Percentiles rank a stretch among this genome's conserved stretches.
These are phyloP conservation scores for Vulpes lagopus DNA, from an alignment of 2,113 vertebrate genomes.

Conservation along the genomic window DNA sequence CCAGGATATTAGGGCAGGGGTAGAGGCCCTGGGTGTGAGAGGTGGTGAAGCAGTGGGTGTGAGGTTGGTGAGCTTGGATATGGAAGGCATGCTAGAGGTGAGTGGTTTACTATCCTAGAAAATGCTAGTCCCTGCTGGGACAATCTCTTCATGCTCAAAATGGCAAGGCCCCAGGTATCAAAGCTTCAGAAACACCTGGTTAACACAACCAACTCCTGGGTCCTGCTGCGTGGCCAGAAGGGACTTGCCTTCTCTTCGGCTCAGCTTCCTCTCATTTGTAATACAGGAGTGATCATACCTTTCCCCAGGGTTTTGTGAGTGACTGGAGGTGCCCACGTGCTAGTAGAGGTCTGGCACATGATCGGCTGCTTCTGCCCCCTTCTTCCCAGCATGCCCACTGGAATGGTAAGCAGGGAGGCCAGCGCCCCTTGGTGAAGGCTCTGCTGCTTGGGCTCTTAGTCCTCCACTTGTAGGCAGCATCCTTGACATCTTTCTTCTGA, in stretches of 20 bases:
- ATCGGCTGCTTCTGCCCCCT: neutral
- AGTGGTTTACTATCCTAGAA: too few relatives aligned
- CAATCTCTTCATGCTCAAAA: neutral
- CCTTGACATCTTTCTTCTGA: neutral
- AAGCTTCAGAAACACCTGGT: neutral
- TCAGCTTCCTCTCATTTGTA: neutral
- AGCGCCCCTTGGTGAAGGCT: neutral
- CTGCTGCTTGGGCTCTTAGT: neutral
- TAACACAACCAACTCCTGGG: neutral
- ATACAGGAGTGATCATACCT: neutral
- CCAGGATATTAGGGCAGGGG: neutral
- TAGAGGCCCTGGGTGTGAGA: neutral
- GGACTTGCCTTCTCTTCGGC: neutral
- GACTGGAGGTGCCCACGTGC: neutral
- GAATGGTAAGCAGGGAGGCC: neutral
- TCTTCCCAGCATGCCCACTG: neutral
- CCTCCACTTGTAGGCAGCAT: neutral
- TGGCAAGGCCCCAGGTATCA: neutral
- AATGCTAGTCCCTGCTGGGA: neutral
- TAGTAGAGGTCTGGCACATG: neutral
- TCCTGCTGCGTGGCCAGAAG: neutral
- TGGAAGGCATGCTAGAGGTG: too few relatives aligned
- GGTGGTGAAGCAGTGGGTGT: fast-evolving
- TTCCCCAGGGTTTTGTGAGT: neutral
- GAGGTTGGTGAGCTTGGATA: neutral